Evolutionary conservation across 2,113 vertebrate species (phyloP), one percentile per base, ranked within the genome.

Genomic region (Sinocyclocheilus maitianheensis): DNA sequence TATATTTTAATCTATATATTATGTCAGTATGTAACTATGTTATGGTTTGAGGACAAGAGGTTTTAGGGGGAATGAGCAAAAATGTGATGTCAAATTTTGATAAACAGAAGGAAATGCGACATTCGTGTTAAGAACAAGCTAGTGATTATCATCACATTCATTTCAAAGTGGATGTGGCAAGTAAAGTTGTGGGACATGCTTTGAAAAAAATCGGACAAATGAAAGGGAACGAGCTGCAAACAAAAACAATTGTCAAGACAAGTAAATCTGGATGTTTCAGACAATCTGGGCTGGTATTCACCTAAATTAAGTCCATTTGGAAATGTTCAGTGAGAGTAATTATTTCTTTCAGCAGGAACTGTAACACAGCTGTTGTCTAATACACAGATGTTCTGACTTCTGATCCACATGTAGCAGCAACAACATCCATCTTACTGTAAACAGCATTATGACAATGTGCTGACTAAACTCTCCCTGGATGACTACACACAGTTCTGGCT

Each of bases 361-460:
- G 67, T 37, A 20, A 37, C 30, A 20, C 30, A 71, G 71, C 75
- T 37, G 2, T 58, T 40, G 62, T 14, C 30, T 60, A 14, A 20
- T 37, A 16, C 16, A n/a, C 16, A 14, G 48, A 58, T 80, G 77
- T 80, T 65, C 9, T 55, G 40, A 5, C 13, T 34, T 1, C 48
- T 18, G 18, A 72, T 71, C 48, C 46, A 26, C 43, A 7, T 37
- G 30, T 40, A 24, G 51, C 30, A 37, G 18, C 62, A 71, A 67
- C 14, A 71, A 67, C 14, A 71, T 85, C 13, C 20, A 58, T 26
- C 30, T 71, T 58, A 4, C 7, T 78, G 62, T 55, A 69, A 51
- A 78, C 43, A 69, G 26, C 11, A 55, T 55, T 37, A 85, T 55
- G 30, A 51, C 62, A 40, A 18, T 77, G 74, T 78, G 48, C 30